phyloP scores from a whole-genome alignment of 1,140 invertebrate genomes.

The Drosophila sucinea region DNA sequence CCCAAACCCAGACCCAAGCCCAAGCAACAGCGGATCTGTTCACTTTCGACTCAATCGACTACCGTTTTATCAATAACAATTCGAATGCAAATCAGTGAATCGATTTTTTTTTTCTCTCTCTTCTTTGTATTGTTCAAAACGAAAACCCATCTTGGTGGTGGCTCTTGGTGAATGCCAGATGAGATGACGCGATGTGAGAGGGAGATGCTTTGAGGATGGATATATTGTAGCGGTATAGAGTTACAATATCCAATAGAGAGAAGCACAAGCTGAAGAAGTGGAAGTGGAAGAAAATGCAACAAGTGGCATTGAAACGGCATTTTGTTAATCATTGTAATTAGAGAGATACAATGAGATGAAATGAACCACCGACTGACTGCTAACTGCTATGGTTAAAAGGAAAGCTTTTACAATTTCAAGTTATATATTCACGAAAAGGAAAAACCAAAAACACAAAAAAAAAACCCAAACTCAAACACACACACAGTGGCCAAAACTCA shows the following conservation, averaged over 20 bases:
- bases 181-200: conserved; percentile 27
- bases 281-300: conserved; percentile 36
- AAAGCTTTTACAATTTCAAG: neutral
- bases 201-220: conserved; percentile 24
- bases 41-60: conserved; percentile 75
- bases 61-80: conserved; percentile 78
- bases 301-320: conserved; percentile 62
- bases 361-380: conserved; percentile 15
- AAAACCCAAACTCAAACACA: neutral
- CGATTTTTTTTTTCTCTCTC: conserved; percentile 8
- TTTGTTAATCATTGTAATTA: conserved; percentile 75
- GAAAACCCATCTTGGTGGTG: neutral
- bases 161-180: conserved; percentile 33
- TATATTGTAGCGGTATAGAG: conserved; percentile 45
- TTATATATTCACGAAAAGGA: neutral
- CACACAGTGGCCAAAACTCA: neutral
- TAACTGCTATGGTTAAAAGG: neutral
- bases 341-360: conserved; percentile 27
- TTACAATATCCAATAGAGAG: conserved; percentile 38
- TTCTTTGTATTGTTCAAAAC: neutral
- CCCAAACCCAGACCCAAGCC: conserved; percentile 43
- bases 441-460: no score
- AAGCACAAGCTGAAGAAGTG: conserved; percentile 1
- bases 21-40: conserved; percentile 69
- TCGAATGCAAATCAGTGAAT: conserved; percentile 77